Conservation (phyloP, 2,113 vertebrate species). For the Spilogale gracilis region DNA sequence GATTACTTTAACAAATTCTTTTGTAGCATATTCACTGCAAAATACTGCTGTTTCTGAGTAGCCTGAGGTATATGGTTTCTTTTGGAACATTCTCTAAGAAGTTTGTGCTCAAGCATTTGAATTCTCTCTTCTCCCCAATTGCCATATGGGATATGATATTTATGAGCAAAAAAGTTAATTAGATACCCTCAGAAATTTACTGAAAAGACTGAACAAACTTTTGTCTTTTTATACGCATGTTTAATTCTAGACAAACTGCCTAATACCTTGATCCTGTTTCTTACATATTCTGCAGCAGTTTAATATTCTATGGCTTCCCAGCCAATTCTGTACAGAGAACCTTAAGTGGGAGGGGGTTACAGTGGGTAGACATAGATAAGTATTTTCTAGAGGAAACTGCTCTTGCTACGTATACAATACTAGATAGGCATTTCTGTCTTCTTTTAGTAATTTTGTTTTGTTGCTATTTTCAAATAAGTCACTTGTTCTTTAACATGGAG, state of each 20-base stretch:
- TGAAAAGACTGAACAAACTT: slow-evolving; percentile 23
- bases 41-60: neutral
- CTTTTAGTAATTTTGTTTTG: neutral
- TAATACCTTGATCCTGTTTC: neutral
- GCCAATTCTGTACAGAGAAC: neutral
- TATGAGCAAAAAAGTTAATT: slow-evolving; percentile 28
- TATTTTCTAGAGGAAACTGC: neutral
- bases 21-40: neutral
- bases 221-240: neutral
- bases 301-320: neutral
- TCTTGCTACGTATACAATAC: neutral
- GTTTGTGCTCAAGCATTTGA: slow-evolving; percentile 1
- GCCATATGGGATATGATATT: neutral
- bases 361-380: neutral
- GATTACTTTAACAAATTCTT: slow-evolving; percentile 56
- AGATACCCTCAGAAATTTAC: neutral
- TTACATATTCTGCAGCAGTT: neutral
- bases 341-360: neutral
- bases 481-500: neutral
- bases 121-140: neutral
- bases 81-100: slow-evolving; percentile 19
- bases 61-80: neutral
- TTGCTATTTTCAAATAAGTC: neutral
- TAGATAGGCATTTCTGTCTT: neutral
- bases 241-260: neutral